Evolutionary conservation across 1,140 invertebrate genomes (phyloP).

Genomic region (Triops cancriformis): DNA sequence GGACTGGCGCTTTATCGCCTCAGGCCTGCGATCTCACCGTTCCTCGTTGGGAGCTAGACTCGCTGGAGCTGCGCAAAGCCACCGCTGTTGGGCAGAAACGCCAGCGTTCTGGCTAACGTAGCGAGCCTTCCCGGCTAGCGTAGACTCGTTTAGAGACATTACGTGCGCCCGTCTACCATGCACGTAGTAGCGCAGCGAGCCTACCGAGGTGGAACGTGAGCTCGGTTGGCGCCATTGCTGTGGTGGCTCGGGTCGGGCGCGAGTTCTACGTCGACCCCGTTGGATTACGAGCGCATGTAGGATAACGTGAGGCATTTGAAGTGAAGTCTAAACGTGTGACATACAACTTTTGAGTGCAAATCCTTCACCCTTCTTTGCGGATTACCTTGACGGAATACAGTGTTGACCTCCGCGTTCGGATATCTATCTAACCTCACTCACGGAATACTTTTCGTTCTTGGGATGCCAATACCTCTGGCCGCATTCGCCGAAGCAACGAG

Average conservation of each 20-base stretch:
- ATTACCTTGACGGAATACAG: constrained; percentile 4
- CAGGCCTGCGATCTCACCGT: background rate
- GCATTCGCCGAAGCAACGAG: no score
- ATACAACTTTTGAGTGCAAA: background rate
- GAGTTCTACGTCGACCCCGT: constrained; percentile 12
- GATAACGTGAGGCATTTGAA: constrained; percentile 11
- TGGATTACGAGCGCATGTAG: constrained; percentile 12
- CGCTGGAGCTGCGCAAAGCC: background rate
- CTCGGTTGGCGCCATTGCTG: background rate
- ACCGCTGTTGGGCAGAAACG: background rate
- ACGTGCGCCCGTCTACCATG: background rate
- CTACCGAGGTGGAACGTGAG: background rate
- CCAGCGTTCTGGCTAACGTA: background rate
- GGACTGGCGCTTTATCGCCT: background rate
- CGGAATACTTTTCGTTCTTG: background rate
- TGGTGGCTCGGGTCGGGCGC: constrained; percentile 1
- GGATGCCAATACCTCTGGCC: no score
- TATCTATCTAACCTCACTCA: background rate
- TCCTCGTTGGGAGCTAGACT: background rate
- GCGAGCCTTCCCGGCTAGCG: background rate
- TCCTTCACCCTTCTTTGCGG: background rate
- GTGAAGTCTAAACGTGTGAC: background rate
- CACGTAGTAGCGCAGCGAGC: background rate
- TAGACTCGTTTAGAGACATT: background rate
- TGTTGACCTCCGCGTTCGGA: background rate